Evolutionary conservation across 2,888 invertebrate species (phyloP), one percentile per base, ranked within the genome.

Genomic region (Thymelicus sylvestris): DNA sequence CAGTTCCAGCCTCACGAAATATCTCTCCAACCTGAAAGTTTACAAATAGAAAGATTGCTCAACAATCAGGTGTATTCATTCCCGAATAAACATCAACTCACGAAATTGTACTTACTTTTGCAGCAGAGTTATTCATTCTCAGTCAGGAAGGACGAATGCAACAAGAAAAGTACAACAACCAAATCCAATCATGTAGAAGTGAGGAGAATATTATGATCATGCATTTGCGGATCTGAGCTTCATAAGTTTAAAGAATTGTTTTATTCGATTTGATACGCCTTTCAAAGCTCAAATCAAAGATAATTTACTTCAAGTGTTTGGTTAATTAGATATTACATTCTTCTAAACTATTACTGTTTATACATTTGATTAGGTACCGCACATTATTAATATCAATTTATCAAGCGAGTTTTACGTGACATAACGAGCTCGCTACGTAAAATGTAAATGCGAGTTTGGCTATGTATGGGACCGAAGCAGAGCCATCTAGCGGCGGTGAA

Each of bases 1-100:
- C 99, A 75, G 97, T 96, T 47, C 99, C 99, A 39, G 99, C 99
- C 76, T 98, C 98, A 41, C 98, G 97, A 87, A 99, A 99, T 83
- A 99, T 99, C 91, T 99, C 99, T 67, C 98, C 98, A 76, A 99
- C 98, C 98, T 98, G 80, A 48, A 38, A 39, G 38, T 60, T 57
- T 7, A 6, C 31, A 13, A 57, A 13, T 12, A 57, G 6, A 12
- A 4, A 44, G 10, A 12, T 44, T 12, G 10, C 8, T 44, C 8
- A 10, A 44, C 4, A 44, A 12, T 44, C 44, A 31, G 0, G 31
- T 5, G 31, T 31, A 31, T 31, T 31, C 31, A 31, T 31, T 31
- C 31, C 31, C 31, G 31, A 31, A 31, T 31, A 31, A 31, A 3
- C 31, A 31, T 31, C 31, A 31, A 31, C 31, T 31, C 31, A 31